These are phyloP conservation scores for Acomys russatus DNA, from an alignment of 2,797 vertebrate species.

Conservation along the genomic window DNA sequence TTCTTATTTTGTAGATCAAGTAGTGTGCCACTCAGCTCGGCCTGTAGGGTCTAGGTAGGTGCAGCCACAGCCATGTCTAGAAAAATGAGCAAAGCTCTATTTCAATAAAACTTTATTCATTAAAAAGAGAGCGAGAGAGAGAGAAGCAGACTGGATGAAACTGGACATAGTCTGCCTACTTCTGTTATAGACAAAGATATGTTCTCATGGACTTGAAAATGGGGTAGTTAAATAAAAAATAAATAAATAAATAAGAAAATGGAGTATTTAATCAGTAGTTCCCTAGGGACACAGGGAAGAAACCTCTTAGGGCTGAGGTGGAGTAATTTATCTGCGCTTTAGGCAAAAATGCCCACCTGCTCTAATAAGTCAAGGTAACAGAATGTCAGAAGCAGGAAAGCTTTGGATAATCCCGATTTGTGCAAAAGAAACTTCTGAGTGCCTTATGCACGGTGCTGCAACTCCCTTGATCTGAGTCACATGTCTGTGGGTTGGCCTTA, in stretches of 20 bases:
- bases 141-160: background rate
- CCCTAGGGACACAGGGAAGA: background rate
- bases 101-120: conserved; percentile 61
- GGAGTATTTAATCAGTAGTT: background rate
- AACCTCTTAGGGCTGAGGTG: background rate
- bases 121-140: conserved; percentile 42
- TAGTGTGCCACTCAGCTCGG: background rate
- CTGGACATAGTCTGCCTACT: background rate
- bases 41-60: background rate
- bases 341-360: background rate
- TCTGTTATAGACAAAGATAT: background rate
- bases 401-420: background rate
- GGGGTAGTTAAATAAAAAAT: background rate
- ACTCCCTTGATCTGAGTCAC: background rate
- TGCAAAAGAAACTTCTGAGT: background rate
- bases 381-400: background rate
- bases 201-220: background rate
- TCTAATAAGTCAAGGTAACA: background rate
- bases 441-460: background rate
- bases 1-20: background rate
- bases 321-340: background rate
- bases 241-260: background rate
- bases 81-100: background rate
- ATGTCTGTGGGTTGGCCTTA: background rate
- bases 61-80: background rate